phyloP scores from a whole-genome alignment of 2,888 invertebrate species.

The Aphrophora alni region DNA sequence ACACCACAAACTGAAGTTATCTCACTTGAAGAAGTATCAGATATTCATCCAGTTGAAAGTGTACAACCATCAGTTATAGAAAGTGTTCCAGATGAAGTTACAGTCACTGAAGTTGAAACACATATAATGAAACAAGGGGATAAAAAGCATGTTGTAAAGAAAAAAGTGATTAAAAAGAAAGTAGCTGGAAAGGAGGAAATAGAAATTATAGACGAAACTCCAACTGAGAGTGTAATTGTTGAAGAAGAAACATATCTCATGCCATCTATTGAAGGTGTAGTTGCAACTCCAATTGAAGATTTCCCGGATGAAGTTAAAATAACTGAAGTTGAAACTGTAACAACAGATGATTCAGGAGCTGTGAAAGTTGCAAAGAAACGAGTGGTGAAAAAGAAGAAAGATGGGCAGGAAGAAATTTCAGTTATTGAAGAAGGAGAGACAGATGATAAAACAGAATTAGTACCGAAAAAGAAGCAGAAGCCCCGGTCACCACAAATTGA shows the following conservation, averaged over 20 bases:
- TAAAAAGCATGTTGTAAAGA: slow-evolving; percentile 60
- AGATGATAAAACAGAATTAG: slow-evolving; percentile 23
- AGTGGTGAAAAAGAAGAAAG: slow-evolving; percentile 38
- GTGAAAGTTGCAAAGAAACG: slow-evolving; percentile 26
- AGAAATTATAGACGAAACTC: slow-evolving; percentile 45
- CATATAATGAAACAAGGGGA: slow-evolving; percentile 52
- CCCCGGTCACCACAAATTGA: background rate
- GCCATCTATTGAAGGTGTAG: slow-evolving; percentile 50
- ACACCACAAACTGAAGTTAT: slow-evolving; percentile 27
- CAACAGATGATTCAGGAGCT: background rate
- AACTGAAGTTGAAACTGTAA: slow-evolving; percentile 53
- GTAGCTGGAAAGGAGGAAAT: slow-evolving; percentile 47
- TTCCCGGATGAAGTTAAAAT: slow-evolving; percentile 58
- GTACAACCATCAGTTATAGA: slow-evolving; percentile 54
- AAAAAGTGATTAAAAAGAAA: slow-evolving; percentile 51
- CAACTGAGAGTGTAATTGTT: slow-evolving; percentile 51
- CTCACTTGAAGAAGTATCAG: slow-evolving; percentile 30
- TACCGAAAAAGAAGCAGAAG: background rate
- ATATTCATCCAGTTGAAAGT: slow-evolving; percentile 6
- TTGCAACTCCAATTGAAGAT: slow-evolving; percentile 50
- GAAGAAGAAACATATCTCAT: slow-evolving; percentile 47
- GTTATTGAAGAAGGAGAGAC: background rate
- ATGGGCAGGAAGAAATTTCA: slow-evolving; percentile 31
- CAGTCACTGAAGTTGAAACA: slow-evolving; percentile 45
- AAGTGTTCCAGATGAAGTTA: slow-evolving; percentile 59